Evolutionary conservation across 2,113 vertebrate species (phyloP).

Genomic region (Colinus virginianus): DNA sequence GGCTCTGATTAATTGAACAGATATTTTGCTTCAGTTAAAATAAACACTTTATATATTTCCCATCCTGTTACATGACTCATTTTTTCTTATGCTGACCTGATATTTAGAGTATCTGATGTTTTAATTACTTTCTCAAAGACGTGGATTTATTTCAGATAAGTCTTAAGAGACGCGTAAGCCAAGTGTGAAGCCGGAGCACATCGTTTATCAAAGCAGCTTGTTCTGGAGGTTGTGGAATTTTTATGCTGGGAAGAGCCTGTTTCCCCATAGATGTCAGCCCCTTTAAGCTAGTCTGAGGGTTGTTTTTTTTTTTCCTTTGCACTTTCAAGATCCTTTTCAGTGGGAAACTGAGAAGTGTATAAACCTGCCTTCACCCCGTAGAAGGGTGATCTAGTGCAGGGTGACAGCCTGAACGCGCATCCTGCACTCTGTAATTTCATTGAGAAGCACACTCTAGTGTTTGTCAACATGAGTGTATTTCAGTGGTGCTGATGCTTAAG

Average conservation of each 20-base stretch:
- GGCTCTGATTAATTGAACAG: background rate
- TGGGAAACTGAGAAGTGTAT: background rate
- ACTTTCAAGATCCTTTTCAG: background rate
- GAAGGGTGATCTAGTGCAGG: constrained; percentile 35
- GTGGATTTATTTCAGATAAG: background rate
- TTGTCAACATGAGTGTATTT: background rate
- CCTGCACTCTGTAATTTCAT: background rate
- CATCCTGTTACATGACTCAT: constrained; percentile 13
- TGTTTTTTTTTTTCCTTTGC: background rate
- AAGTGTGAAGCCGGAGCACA: background rate
- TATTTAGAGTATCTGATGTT: constrained; percentile 5
- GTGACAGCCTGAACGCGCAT: background rate
- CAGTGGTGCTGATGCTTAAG: background rate
- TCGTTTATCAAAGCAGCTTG: background rate
- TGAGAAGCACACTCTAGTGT: background rate
- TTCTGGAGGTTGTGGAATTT: constrained; percentile 3
- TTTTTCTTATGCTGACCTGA: constrained; percentile 29
- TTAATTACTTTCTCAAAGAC: constrained; percentile 39
- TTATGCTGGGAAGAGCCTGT: background rate
- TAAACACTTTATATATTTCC: constrained; percentile 3
- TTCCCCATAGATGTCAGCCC: background rate
- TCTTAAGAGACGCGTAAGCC: constrained; percentile 24
- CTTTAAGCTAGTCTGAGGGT: background rate
- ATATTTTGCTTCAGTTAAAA: constrained; percentile 7
- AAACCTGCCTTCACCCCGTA: background rate